A percentile compares a stretch with the other conserved stretches of the same genome.
Evolutionary conservation across 2,113 vertebrate species (phyloP).

Genomic region (Erpornis zantholeuca): DNA sequence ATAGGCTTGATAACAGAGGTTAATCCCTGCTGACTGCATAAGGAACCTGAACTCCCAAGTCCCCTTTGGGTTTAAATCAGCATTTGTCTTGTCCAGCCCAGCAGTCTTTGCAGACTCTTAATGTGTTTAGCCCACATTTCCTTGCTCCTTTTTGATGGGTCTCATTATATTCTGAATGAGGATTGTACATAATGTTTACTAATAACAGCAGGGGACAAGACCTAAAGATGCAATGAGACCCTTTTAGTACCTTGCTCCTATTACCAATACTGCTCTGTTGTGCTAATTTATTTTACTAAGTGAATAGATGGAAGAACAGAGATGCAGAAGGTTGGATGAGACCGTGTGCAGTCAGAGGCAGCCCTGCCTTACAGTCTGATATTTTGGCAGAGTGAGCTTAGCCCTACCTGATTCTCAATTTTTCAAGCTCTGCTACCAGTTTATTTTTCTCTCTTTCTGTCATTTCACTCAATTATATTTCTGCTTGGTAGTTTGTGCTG

Average conservation of each 20-base stretch:
- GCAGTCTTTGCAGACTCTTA: neutral
- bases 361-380: neutral
- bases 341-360: neutral
- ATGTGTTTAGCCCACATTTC: neutral
- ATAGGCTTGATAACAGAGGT: neutral
- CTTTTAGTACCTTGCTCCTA: neutral
- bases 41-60: neutral
- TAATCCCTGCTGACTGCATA: neutral
- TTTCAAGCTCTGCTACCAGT: constrained; percentile 60
- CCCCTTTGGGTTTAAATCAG: neutral
- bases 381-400: neutral
- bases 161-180: neutral
- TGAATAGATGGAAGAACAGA: neutral
- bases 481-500: constrained; percentile 63
- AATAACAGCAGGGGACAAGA: neutral
- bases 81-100: neutral
- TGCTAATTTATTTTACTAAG: neutral
- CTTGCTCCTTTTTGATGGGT: neutral
- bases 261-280: neutral
- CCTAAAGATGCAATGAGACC: neutral
- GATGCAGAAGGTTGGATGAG: neutral
- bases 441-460: constrained; percentile 62
- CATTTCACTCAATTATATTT: constrained; percentile 58
- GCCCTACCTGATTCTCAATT: constrained; percentile 28
- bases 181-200: neutral